Conservation (phyloP, 2,888 invertebrate species). For the Drosophila pseudotakahashii region DNA sequence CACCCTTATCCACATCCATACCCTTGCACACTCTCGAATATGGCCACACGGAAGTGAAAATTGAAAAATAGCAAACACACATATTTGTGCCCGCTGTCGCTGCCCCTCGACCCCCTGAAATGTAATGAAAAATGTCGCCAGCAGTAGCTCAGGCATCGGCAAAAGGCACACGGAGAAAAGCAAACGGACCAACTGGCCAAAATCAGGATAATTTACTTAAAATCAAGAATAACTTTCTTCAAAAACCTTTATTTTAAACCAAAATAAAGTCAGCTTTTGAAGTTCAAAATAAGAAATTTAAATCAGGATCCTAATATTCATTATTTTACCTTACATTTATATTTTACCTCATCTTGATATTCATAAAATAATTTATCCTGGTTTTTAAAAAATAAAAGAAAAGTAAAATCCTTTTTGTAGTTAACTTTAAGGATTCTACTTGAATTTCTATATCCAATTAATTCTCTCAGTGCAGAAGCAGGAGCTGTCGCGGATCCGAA, state of each 20-base stretch:
- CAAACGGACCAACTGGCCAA: not conserved
- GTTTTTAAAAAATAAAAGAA: too few species aligned
- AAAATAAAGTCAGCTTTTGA: too few species aligned
- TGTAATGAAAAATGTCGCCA: slow-evolving; percentile 76
- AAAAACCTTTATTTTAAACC: too few species aligned
- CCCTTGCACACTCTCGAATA: slow-evolving; percentile 12
- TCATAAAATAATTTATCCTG: too few species aligned
- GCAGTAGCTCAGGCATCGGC: slow-evolving; percentile 34
- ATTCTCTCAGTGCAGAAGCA: slow-evolving; percentile 2
- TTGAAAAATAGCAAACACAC: slow-evolving; percentile 77
- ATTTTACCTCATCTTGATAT: too few species aligned
- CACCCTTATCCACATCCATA: not conserved
- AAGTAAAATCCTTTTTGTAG: too few species aligned
- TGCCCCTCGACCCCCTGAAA: slow-evolving; percentile 41
- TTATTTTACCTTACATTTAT: too few species aligned
- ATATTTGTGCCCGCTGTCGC: slow-evolving; percentile 59
- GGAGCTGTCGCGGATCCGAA: slow-evolving; percentile 18
- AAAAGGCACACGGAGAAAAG: not conserved
- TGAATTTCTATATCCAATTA: too few species aligned
- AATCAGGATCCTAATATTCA: too few species aligned
- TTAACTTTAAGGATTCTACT: too few species aligned
- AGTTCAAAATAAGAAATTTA: too few species aligned
- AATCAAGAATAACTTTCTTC: not conserved
- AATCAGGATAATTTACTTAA: not conserved
- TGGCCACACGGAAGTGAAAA: slow-evolving; percentile 69